Conservation (phyloP, 92 coral and sea anemone species). For the Epizoanthus illoricatus region DNA sequence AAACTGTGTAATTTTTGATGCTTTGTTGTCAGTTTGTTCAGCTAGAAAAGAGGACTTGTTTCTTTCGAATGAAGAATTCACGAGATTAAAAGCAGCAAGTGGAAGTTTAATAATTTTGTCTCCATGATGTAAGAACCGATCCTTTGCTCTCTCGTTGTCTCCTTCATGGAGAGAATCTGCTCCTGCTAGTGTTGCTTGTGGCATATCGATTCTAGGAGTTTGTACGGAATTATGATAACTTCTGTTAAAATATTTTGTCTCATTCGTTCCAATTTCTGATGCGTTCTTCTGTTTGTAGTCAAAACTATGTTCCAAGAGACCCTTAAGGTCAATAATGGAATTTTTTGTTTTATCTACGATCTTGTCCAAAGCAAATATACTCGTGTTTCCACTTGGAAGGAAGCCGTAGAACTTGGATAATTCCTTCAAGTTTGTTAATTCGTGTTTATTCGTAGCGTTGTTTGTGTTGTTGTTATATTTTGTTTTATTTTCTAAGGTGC, state of each 20-base stretch:
- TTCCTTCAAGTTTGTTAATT: background rate
- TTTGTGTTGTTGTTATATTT: background rate
- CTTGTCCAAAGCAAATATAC: conserved; percentile 8
- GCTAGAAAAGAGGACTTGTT: background rate
- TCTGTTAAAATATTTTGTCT: background rate
- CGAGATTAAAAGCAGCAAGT: background rate
- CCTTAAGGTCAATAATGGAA: background rate
- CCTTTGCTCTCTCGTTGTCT: conserved; percentile 1
- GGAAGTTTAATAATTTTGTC: conserved; percentile 10
- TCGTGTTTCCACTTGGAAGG: background rate
- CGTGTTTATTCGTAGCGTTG: background rate
- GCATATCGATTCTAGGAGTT: background rate
- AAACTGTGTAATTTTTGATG: conserved; percentile 24
- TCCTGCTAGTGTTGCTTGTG: background rate
- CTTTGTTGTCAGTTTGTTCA: conserved; percentile 12
- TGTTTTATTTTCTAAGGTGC: background rate
- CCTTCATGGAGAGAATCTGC: conserved; percentile 31
- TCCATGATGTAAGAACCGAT: conserved; percentile 11
- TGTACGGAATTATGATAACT: background rate
- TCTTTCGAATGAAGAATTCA: background rate
- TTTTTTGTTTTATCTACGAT: background rate
- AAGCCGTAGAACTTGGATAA: background rate
- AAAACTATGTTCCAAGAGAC: background rate
- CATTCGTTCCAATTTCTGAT: background rate
- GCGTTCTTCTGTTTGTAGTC: background rate